Evolutionary conservation across 2,797 vertebrate species (phyloP), one percentile per base, ranked within the genome.

Genomic region (Mustela erminea): DNA sequence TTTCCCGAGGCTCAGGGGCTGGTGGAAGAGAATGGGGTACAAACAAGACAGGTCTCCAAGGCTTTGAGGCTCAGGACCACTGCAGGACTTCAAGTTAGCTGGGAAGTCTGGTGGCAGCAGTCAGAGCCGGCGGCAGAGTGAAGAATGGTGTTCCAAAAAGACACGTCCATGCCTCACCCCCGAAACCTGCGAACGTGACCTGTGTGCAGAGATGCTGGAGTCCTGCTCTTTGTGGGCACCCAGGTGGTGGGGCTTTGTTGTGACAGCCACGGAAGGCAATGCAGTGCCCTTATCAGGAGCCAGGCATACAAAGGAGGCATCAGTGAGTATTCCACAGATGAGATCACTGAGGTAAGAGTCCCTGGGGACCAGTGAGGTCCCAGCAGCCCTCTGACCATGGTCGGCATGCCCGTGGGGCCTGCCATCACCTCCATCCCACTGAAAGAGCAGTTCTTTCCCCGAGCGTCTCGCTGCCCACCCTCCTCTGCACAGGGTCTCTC

Each of bases 331-430:
- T 86, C 46, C 11, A 35, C 32, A 68, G 64, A 49, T 5, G n/a
- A n/a, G 64, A 35, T 17, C 43, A 27, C 43, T 10, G 32, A 46
- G 46, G 41, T 27, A 38, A 17, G 23, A 43, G 32, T 66, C 32
- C 15, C 64, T 25, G 8, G 25, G 84, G n/a, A 27, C n/a, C 3
- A 3, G 10, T 1, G 9, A 25, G 64, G 15, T 27, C 32, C 43
- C 15, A 32, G 58, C 23, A 15, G 25, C 74, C n/a, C 12, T 23
- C 38, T 1, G 23, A 29, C 43, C 5, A 29, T 2, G 6, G 74
- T n/a, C 12, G 3, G 35, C 46, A 11, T 27, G 10, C 7, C 29
- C 2, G 0, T 0, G 32, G 11, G n/a, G 4, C 7, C 2, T 18
- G 41, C 5, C 15, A 1, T 10, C 41, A 3, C 72, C 52, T 58